These are phyloP conservation scores for Felis chaus DNA, from an alignment of 2,113 vertebrate genomes.

Conservation along the genomic window DNA sequence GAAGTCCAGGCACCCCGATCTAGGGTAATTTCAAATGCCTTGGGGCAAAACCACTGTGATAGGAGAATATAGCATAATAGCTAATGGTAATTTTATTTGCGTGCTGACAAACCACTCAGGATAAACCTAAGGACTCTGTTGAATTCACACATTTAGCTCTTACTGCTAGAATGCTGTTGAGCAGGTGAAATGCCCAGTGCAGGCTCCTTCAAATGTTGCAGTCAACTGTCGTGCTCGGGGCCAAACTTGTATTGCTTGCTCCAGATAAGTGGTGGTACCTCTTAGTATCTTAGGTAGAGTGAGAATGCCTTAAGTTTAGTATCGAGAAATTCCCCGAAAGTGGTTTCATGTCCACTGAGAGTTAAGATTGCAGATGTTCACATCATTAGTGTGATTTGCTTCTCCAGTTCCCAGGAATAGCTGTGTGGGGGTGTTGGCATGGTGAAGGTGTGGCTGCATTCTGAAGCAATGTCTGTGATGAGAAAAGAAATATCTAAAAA, in stretches of 20 bases:
- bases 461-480: slow-evolving; percentile 34
- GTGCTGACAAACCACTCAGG: neutral
- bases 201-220: neutral
- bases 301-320: neutral
- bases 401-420: slow-evolving; percentile 36
- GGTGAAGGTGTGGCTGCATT: slow-evolving; percentile 10
- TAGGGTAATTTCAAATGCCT: neutral
- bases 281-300: neutral
- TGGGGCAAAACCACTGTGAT: neutral
- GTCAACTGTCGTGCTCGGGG: neutral
- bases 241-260: neutral
- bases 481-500: slow-evolving; percentile 45
- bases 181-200: neutral
- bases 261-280: neutral
- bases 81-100: slow-evolving; percentile 6
- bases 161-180: neutral
- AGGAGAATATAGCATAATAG: neutral
- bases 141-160: neutral
- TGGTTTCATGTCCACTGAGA: neutral
- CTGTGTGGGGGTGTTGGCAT: slow-evolving; percentile 13
- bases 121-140: neutral
- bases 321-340: neutral
- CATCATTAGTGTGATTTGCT: slow-evolving; percentile 43
- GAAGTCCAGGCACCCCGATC: neutral
- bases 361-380: slow-evolving; percentile 14